A percentile compares a stretch with the other conserved stretches of the same genome.
Evolutionary conservation across 2,113 vertebrate species (phyloP).

Genomic region (Pelobates fuscus): DNA sequence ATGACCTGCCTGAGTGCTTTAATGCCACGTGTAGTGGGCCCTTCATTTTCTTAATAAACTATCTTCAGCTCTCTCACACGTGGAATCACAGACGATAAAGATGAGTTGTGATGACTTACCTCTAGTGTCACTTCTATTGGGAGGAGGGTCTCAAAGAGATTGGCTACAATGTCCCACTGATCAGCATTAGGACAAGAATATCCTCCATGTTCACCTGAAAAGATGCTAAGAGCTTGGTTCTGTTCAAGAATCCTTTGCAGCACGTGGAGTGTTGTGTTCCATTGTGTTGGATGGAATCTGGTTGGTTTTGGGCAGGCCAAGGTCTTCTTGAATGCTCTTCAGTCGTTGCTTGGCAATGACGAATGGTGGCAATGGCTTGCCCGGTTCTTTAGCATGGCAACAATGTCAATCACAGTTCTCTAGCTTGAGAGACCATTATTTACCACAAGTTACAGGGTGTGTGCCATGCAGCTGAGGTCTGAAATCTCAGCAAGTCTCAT

Average conservation of each 20-base stretch:
- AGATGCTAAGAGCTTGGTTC: background rate
- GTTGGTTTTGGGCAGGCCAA: background rate
- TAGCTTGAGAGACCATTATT: background rate
- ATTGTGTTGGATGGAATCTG: background rate
- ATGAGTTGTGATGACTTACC: too few relatives aligned
- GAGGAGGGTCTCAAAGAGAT: too few relatives aligned
- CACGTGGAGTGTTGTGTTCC: background rate
- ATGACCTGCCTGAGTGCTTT: background rate
- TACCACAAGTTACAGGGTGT: background rate
- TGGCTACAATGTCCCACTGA: too few relatives aligned
- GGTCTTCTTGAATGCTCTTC: background rate
- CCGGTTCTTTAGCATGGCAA: too few relatives aligned
- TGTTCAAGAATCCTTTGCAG: background rate
- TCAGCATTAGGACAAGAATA: too few relatives aligned
- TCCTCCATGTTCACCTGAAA: too few relatives aligned
- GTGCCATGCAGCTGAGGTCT: slow-evolving; percentile 1
- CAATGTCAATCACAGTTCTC: background rate
- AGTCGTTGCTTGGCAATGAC: too few relatives aligned
- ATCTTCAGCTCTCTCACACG: background rate
- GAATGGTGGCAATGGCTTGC: too few relatives aligned
- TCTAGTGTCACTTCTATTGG: too few relatives aligned
- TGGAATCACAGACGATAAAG: too few relatives aligned
- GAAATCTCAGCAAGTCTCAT: background rate
- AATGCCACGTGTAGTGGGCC: background rate
- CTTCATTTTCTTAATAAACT: background rate